Evolutionary conservation across 1,140 invertebrate species (phyloP).

Genomic region (Drosophila obscura): DNA sequence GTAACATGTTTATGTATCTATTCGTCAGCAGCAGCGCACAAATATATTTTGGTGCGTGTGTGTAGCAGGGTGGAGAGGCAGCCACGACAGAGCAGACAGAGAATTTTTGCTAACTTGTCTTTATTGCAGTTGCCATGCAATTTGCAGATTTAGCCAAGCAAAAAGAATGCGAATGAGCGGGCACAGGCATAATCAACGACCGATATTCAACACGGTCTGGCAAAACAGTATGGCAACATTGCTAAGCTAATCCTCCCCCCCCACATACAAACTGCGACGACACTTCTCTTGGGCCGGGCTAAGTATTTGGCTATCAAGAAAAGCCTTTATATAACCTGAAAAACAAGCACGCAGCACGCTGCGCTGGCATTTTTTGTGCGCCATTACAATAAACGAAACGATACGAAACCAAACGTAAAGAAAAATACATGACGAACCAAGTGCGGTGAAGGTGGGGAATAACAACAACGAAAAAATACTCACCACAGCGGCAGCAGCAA

Average conservation of each 20-base stretch:
- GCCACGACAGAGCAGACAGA: too few species aligned
- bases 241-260: slow-evolving; percentile 4
- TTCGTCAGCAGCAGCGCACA: slow-evolving; percentile 7
- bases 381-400: slow-evolving; percentile 38
- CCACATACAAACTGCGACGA: neutral
- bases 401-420: slow-evolving; percentile 34
- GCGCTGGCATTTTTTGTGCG: slow-evolving; percentile 51
- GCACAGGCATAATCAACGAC: slow-evolving; percentile 45
- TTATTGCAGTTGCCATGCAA: slow-evolving; percentile 21
- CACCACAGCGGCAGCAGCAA: slow-evolving; percentile 41
- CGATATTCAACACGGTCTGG: slow-evolving; percentile 31
- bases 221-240: slow-evolving; percentile 44
- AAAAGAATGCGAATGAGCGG: slow-evolving; percentile 54
- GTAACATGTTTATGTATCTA: slow-evolving; percentile 19
- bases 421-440: slow-evolving; percentile 43
- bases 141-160: slow-evolving; percentile 10
- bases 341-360: slow-evolving; percentile 49
- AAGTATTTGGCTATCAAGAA: slow-evolving; percentile 14
- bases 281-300: neutral
- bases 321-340: slow-evolving; percentile 49
- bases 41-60: slow-evolving; percentile 21
- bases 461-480: slow-evolving; percentile 15
- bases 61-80: neutral
- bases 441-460: slow-evolving; percentile 10
- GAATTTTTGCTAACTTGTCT: slow-evolving; percentile 1